Conservation (phyloP, 2,888 invertebrate genomes). For the Globia sparganii region DNA sequence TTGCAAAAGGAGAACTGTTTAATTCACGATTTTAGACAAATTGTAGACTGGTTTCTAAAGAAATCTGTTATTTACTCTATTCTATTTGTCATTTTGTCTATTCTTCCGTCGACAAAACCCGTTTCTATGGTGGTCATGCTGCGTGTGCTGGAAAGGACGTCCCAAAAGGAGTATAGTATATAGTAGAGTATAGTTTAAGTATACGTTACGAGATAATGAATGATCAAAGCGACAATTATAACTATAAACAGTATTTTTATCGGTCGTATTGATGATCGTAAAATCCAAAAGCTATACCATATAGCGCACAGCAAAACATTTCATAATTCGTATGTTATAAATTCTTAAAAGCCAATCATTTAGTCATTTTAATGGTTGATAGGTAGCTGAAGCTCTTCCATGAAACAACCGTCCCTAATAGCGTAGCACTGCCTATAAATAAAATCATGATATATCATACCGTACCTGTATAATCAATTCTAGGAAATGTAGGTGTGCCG, state of each 20-base stretch:
- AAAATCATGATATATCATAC: constrained; percentile 40
- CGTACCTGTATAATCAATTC: constrained; percentile 31
- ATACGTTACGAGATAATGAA: too few species aligned
- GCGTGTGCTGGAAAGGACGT: neutral
- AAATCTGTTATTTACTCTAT: too few species aligned
- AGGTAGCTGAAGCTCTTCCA: constrained; percentile 15
- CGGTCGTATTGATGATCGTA: neutral
- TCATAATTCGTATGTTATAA: neutral
- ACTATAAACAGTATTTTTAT: neutral
- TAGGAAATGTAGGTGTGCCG: constrained; percentile 4
- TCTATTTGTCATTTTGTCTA: too few species aligned
- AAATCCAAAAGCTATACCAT: neutral
- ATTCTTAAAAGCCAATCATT: constrained; percentile 23
- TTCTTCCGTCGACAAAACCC: too few species aligned
- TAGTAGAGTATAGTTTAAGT: too few species aligned
- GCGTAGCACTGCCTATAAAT: constrained; percentile 34
- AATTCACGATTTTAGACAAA: neutral
- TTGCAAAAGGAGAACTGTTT: neutral
- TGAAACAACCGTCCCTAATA: constrained; percentile 20
- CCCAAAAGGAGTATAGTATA: too few species aligned
- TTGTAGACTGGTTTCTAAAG: neutral
- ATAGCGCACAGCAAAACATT: neutral
- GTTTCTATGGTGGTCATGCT: neutral
- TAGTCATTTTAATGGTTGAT: constrained; percentile 24
- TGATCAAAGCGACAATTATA: neutral